phyloP scores from a whole-genome alignment of 2,888 invertebrate species.

The Cryptocheilus praepositus region DNA sequence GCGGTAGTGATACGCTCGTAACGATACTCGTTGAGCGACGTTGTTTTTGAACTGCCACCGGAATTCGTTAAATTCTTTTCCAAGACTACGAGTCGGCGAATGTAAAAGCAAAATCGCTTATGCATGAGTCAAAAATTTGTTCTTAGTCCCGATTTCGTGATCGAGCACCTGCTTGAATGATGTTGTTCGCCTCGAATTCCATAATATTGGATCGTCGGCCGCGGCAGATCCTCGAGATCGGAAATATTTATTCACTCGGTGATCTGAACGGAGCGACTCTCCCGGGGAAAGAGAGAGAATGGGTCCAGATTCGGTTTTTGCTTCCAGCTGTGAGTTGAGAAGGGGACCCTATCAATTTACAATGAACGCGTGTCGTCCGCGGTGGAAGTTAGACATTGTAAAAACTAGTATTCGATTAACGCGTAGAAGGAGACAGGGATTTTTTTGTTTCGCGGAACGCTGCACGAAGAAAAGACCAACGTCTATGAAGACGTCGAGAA shows the following conservation, averaged over 20 bases:
- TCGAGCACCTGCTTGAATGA: constrained; percentile 53
- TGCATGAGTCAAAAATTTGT: constrained; percentile 48
- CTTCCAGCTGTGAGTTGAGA: constrained; percentile 26
- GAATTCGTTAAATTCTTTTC: constrained; percentile 25
- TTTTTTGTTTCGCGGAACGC: constrained; percentile 43
- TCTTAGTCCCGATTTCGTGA: constrained; percentile 38
- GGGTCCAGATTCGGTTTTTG: constrained; percentile 47
- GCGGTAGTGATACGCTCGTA: not conserved
- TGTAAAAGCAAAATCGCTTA: constrained; percentile 9
- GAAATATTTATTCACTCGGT: constrained; percentile 50
- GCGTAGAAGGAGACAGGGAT: constrained; percentile 41
- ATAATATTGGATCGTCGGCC: constrained; percentile 1
- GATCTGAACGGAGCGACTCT: constrained; percentile 22
- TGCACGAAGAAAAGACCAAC: constrained; percentile 33
- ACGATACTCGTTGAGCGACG: not conserved
- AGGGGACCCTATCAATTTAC: constrained; percentile 56
- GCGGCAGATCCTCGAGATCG: constrained; percentile 19
- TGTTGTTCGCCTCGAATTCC: constrained; percentile 48
- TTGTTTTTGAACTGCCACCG: constrained; percentile 16
- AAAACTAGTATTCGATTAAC: constrained; percentile 63
- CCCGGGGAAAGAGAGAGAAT: constrained; percentile 15
- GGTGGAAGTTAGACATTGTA: constrained; percentile 43
- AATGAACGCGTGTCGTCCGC: constrained; percentile 52
- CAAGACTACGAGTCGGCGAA: constrained; percentile 25
- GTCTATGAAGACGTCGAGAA: constrained; percentile 52